Evolutionary conservation across 2,888 invertebrate species (phyloP), one percentile per base, ranked within the genome.

Genomic region (Spicauda simplicius): DNA sequence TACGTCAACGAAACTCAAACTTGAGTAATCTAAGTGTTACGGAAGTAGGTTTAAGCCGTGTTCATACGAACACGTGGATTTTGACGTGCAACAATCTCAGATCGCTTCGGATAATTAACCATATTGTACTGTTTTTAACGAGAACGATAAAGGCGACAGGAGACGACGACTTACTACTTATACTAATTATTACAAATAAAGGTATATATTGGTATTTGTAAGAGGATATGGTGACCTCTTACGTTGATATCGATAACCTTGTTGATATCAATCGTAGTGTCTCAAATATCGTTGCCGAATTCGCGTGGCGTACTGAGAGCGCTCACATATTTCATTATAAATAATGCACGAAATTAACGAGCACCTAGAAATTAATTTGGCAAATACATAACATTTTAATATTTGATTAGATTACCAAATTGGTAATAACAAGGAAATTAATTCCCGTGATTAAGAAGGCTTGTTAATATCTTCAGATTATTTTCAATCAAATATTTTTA

Each of bases 331-430:
- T 65, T 48, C 41, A 59, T 54, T 65, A 58, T 52, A 52, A 61
- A 62, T 66, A 59, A 52, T 76, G 78, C 78, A 80, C 78, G 76
- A 75, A 73, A 74, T 71, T 75, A 77, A 74, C 41, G 72, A 76
- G 79, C 79, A 80, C 80, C 19, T 66, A 65, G 58, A 45, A 59
- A 33, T 58, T 53, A 64, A 65, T 59, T 59, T 65, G 64, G 8
- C 48, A 30, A 59, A 48, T 14, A 30, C 48, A 48, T 14, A 59
- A 59, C 25, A 59, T 30, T 48, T 30, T 25, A 59, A 48, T 48
- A 59, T 59, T 48, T 41, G 14, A 59, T 48, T 48, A 16, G 16
- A 48, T 52, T 30, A n/a, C 48, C 59, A n/a, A 25, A 30, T 37
- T 59, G 59, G 45, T 37, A 50, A 33, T 37, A 58, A 58, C 19